phyloP scores from a whole-genome alignment of 1,140 invertebrate species.

The Leptopilina clavipes region DNA sequence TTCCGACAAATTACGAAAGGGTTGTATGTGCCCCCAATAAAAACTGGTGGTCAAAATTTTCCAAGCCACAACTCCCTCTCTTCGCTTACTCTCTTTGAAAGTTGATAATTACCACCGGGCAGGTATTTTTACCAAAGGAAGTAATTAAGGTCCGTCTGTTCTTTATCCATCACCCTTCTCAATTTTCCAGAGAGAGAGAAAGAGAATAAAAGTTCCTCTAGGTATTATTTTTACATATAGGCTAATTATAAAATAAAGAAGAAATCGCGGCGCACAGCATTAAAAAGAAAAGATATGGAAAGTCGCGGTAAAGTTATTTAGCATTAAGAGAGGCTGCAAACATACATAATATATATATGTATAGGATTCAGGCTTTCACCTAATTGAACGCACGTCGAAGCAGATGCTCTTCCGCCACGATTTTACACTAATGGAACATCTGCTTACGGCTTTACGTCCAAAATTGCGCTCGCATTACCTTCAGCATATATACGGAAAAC shows the following conservation, averaged over 20 bases:
- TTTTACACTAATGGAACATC: constrained; percentile 27
- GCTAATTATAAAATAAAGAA: constrained; percentile 1
- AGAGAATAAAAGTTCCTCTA: too few relatives aligned
- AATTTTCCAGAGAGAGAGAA: too few relatives aligned
- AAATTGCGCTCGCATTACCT: constrained; percentile 33
- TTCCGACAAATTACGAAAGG: background rate
- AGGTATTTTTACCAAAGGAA: constrained; percentile 7
- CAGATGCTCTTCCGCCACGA: constrained; percentile 34
- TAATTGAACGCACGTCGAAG: constrained; percentile 33
- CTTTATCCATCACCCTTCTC: background rate
- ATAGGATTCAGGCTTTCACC: constrained; percentile 31
- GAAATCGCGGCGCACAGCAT: background rate
- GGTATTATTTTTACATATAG: background rate
- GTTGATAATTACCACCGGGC: background rate
- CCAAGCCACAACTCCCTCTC: too few relatives aligned
- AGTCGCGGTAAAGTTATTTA: constrained; percentile 10
- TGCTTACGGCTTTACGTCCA: constrained; percentile 32
- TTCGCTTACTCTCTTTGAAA: too few relatives aligned
- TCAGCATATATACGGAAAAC: background rate
- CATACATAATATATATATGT: background rate
- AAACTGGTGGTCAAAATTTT: constrained; percentile 4
- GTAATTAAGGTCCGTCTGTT: background rate
- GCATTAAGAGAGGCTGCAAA: constrained; percentile 20
- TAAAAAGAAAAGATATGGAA: background rate
- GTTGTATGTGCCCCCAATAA: background rate